A percentile compares a stretch with the other conserved stretches of the same genome.
Conservation (phyloP, 2,888 invertebrate species). For the Creontiades dilutus region DNA sequence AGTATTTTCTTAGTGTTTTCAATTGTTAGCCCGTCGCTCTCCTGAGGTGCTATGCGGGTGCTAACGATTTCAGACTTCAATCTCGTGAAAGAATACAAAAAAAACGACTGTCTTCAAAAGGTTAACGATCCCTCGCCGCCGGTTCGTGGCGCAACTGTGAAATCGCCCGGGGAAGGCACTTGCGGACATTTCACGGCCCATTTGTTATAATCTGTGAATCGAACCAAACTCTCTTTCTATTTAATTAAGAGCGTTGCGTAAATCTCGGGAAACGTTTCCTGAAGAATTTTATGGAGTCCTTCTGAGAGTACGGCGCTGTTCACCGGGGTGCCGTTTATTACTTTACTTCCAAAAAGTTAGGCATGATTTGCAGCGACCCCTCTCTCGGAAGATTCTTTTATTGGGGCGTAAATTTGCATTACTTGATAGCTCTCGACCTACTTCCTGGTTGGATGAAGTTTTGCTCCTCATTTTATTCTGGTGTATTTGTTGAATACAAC, state of each 20-base stretch:
- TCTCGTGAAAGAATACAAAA: conserved; percentile 29
- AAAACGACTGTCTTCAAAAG: neutral
- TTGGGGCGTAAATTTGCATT: neutral
- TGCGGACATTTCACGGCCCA: conserved; percentile 40
- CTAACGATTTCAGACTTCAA: conserved; percentile 16
- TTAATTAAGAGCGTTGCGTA: conserved; percentile 40
- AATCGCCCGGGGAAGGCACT: conserved; percentile 23
- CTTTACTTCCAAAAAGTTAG: conserved; percentile 15
- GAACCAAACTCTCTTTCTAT: conserved; percentile 38
- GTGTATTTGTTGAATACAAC: no score
- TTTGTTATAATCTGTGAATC: conserved; percentile 42
- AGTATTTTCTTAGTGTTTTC: neutral
- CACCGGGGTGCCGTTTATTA: neutral
- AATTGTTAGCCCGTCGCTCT: no score
- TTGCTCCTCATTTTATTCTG: no score
- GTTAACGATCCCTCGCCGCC: conserved; percentile 24
- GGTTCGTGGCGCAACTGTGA: conserved; percentile 32
- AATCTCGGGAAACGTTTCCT: conserved; percentile 20
- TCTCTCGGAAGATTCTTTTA: neutral
- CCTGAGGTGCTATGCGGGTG: conserved; percentile 24
- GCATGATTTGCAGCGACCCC: neutral
- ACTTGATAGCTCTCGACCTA: no score
- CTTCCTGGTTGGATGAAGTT: no score
- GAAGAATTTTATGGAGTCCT: neutral
- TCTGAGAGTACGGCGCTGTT: neutral